A percentile compares a stretch with the other conserved stretches of the same genome.
Conservation (phyloP, 2,888 invertebrate genomes). For the Cerastis rubricosa region DNA sequence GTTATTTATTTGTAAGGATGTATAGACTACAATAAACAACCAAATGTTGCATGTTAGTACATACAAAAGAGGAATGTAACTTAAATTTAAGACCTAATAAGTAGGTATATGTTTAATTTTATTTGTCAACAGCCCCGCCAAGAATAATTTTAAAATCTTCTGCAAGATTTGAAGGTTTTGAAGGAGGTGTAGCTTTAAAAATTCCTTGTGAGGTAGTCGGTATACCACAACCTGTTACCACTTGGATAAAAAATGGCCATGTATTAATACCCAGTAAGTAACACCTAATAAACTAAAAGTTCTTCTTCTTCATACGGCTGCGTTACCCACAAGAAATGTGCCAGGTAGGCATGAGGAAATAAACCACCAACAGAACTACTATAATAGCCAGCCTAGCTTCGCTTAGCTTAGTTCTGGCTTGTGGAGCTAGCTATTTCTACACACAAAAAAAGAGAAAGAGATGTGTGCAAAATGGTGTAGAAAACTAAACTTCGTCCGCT, state of each 20-base stretch:
- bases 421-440: too few relatives aligned
- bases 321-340: not conserved
- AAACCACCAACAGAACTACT: not conserved
- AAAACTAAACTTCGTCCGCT: too few relatives aligned
- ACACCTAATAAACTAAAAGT: not conserved
- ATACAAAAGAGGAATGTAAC: not conserved
- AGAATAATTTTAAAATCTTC: constrained; percentile 24
- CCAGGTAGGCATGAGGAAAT: not conserved
- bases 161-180: constrained; percentile 26
- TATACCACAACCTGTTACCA: constrained; percentile 1
- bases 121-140: constrained; percentile 34
- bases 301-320: not conserved
- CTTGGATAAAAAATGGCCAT: not conserved
- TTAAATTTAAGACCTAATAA: not conserved
- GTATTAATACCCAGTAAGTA: constrained; percentile 7
- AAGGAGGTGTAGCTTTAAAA: constrained; percentile 19
- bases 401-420: not conserved
- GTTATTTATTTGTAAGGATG: too few relatives aligned
- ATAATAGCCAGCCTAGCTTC: not conserved
- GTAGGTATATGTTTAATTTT: not conserved
- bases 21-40: too few relatives aligned
- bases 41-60: not conserved
- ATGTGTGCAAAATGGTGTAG: too few relatives aligned
- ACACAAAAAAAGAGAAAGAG: too few relatives aligned
- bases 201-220: constrained; percentile 5